Evolutionary conservation across 2,113 vertebrate species (phyloP), one percentile per base, ranked within the genome.

Genomic region (Morone chrysops): DNA sequence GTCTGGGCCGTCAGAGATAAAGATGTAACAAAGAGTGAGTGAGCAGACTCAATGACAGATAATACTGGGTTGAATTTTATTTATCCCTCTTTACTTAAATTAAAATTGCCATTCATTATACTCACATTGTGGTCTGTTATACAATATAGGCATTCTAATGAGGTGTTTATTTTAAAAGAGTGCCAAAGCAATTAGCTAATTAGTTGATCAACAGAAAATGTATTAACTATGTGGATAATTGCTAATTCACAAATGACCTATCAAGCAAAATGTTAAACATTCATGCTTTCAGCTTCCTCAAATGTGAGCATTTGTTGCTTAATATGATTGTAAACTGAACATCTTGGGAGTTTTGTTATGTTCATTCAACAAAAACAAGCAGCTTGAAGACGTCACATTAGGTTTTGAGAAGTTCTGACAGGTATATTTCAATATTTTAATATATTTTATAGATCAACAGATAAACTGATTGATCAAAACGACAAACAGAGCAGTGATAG

Each of bases 1-100:
- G 51, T 31, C 62, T 65, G 69, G 51, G 41, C 63, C 0, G 1
- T 38, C 79, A 4, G 6, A 85, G 84, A 88, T 86, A 77, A 82
- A 84, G 59, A 61, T 31, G 56, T 47, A 12, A 43, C 51, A 70
- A 59, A 61, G 75, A 66, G 5, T 8, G 70, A 70, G 47, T 10
- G 31, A 66, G 75, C 38, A 16, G 13, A 57, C 10, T 63, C 22
- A 5, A 0, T 53, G 78, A 82, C 51, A 56, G 22, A 20, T 53
- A 67, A 6, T 36, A n/a, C 71, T 47, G 40, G 53, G 68, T 54
- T 25, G 9, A 14, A 10, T 77, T 63, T 25, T 38, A 69, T 61
- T 61, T 36, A n/a, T 68, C 36, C 16, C 12, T 20, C 5, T 68
- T 60, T 47, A 11, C 38, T 38, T 20, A 72, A 59, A 63, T 17